Base-by-base conservation (phyloP, 2,888 invertebrate species). In the Miltochrista miniata region DNA sequence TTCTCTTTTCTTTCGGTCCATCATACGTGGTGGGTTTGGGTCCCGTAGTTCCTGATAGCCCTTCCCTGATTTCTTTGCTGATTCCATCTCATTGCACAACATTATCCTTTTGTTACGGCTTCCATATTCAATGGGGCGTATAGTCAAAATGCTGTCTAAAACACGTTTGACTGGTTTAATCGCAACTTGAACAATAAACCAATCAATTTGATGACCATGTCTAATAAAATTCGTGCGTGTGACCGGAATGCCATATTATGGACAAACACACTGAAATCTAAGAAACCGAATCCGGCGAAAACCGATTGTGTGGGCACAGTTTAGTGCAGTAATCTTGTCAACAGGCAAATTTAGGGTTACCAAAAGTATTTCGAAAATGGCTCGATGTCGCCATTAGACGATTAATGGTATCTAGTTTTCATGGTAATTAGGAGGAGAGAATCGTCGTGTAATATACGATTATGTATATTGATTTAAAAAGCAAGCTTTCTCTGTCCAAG, bases 281-380 rank as follows among this genome's bases (percentile, higher is more conserved):
- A 10, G 54, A 53, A 56, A 48, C 57, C 53, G 45, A 51, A 45
- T 54, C 39, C 41, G 24, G 37, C 37, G 42, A 29, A 10, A 35
- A 12, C 33, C 39, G 41, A 38, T 49, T 45, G 36, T 54, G 60
- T 74, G 67, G 71, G 41, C 68, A 70, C 61, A 64, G n/a, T n/a
- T n/a, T 51, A 53, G 66, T 59, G 61, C 85, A 85, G 81, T 80
- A 56, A 82, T 61, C 69, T 76, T 84, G 86, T 80, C 59, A 82
- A 42, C 15, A 24, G 62, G 71, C 74, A 72, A 79, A 79, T 83
- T 12, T 18, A 31, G 18, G 18, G 45, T 18, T 45, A 31, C 10
- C 38, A 45, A 1, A 14, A 13, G 13, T 13, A 12, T 34, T 34
- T 34, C 12, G 5, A 7, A 13, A 34, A 11, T 34, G n/a, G 0